phyloP scores from a whole-genome alignment of 2,113 vertebrate genomes.

The Vombatus ursinus region DNA sequence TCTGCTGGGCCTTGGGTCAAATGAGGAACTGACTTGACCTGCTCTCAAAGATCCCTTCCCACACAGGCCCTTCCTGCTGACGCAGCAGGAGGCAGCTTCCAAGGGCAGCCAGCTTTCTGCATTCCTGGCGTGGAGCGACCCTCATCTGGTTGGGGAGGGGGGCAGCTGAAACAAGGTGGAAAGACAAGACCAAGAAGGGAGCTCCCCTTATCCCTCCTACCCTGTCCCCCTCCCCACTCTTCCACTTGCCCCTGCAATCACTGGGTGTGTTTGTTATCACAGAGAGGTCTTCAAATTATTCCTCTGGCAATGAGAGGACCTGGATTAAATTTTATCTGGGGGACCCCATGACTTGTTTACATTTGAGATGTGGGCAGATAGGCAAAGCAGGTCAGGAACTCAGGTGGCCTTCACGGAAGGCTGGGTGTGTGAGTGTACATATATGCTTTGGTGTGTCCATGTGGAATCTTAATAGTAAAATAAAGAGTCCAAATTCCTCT shows the following conservation, averaged over 20 bases:
- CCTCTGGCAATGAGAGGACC: not conserved
- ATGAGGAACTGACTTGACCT: slow-evolving; percentile 1
- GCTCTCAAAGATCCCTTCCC: not conserved
- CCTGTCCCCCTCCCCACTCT: not conserved
- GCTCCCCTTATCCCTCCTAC: not conserved
- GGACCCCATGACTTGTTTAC: not conserved
- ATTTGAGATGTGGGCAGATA: not conserved
- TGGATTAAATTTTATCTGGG: not conserved
- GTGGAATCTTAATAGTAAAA: not conserved
- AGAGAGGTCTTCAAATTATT: not conserved
- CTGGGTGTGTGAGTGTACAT: not conserved
- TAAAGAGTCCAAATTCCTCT: not conserved
- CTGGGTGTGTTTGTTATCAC: not conserved
- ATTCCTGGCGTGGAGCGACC: not conserved
- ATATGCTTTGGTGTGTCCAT: not conserved
- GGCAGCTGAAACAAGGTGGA: not conserved
- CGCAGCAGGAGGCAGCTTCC: not conserved
- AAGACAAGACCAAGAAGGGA: not conserved
- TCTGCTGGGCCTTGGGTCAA: not conserved
- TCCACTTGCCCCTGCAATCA: not conserved
- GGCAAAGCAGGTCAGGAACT: not conserved
- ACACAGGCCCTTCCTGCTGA: not conserved
- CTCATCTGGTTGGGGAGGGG: not conserved
- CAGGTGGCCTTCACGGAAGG: not conserved
- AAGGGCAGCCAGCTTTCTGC: not conserved